Percentiles rank a stretch among this genome's conserved stretches.
Conservation (phyloP, 2,113 vertebrate species). For the Semnornis frantzii region DNA sequence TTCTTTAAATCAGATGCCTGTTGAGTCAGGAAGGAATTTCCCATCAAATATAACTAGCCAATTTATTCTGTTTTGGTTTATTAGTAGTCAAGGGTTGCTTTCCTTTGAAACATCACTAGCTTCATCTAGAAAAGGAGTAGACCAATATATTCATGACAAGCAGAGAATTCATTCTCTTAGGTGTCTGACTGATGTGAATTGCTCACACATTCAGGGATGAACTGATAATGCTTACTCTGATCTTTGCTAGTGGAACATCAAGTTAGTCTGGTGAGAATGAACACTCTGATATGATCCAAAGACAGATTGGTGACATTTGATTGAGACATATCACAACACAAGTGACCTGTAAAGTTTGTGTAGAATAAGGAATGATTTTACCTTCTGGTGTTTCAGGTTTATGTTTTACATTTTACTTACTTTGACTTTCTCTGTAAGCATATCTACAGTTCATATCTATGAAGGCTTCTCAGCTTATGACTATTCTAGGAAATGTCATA, state of each 20-base stretch:
- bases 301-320: background rate
- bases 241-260: background rate
- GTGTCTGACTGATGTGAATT: background rate
- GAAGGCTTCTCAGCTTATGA: background rate
- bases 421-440: background rate
- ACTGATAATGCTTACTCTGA: background rate
- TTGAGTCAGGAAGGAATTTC: background rate
- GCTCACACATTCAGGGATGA: background rate
- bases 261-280: background rate
- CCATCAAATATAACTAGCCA: background rate
- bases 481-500: background rate
- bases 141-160: rapidly evolving
- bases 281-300: background rate
- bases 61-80: background rate
- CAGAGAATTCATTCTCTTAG: background rate
- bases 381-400: background rate
- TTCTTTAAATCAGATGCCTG: background rate
- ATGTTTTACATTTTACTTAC: background rate
- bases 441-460: background rate
- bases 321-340: background rate
- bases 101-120: background rate
- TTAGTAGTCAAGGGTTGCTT: background rate
- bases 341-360: background rate
- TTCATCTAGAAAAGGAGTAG: background rate
- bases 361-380: background rate